Evolutionary conservation across 2,113 vertebrate species (phyloP), one percentile per base, ranked within the genome.

Genomic region (Neopipo cinnamomea): DNA sequence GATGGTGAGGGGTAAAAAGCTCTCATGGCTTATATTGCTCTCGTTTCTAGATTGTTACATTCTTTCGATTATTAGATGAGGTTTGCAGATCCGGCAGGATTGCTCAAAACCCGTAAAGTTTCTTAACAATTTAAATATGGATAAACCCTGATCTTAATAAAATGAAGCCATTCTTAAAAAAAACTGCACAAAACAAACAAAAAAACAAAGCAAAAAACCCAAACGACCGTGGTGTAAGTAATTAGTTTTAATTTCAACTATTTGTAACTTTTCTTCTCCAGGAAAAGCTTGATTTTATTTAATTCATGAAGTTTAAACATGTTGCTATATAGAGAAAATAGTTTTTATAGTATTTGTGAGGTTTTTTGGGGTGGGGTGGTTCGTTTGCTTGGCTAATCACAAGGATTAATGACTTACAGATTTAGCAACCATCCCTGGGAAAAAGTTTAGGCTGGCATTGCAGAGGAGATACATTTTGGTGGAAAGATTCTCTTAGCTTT

Each of bases 281-380:
- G 18, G 20, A 85, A 68, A n/a, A 80, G 12, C 12, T 79, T 3
- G 0, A 10, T 65, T 83, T 90, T 68, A 14, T 53, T 89, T 37
- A 77, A 62, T n/a, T 63, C 8, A 63, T 74, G 71, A 85, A 58
- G 9, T 85, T 78, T 53, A 65, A 91, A 70, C 16, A 11, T 71
- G 6, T 74, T 86, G 21, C 18, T 91, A 30, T n/a, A 47, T 30
- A 49, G 17, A 62, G 11, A 85, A 71, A 77, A 63, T 59, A 77
- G 2, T 52, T 47, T 47, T 78, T 56, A 17, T 4, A 72, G 8
- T 63, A 20, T 44, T 56, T 28, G 8, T 53, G 42, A 39, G 5
- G 0, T 3, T 21, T 50, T 41, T 84, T 14, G 1, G 1, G 3
- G 7, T 47, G 20, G 16, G 3, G 16, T 75, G 8, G 13, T 85